A percentile compares a stretch with the other conserved stretches of the same genome.
phyloP scores from a whole-genome alignment of 2,113 vertebrate genomes.

The Acrocephalus kingi region DNA sequence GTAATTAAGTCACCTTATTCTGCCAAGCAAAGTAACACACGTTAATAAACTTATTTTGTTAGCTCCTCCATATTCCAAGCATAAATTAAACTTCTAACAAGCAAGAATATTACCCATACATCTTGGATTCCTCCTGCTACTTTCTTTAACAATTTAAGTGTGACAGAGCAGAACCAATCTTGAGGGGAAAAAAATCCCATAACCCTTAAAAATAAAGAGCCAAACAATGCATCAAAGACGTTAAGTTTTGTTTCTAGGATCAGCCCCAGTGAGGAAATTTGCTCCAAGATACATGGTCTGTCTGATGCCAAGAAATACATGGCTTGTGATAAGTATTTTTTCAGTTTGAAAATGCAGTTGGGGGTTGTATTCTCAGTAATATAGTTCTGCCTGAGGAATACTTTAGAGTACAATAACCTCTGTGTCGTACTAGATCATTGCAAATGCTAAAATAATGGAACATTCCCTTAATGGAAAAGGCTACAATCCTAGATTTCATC shows the following conservation, averaged over 20 bases:
- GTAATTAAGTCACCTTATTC: not conserved
- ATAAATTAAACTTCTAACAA: not conserved
- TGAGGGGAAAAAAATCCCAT: rapidly evolving
- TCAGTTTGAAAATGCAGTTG: not conserved
- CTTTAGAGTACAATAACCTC: not conserved
- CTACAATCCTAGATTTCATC: not conserved
- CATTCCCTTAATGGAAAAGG: not conserved
- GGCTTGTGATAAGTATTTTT: not conserved
- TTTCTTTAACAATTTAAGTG: not conserved
- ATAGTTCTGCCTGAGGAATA: not conserved
- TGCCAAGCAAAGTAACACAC: not conserved
- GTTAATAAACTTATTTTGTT: not conserved
- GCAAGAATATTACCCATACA: not conserved
- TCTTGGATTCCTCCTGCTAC: not conserved
- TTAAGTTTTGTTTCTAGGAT: not conserved
- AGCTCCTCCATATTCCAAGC: not conserved
- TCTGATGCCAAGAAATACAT: not conserved
- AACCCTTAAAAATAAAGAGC: not conserved
- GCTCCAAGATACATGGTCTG: not conserved
- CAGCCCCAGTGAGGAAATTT: not conserved
- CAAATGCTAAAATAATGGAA: not conserved
- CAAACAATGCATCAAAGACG: not conserved
- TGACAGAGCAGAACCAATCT: not conserved
- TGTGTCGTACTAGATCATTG: not conserved
- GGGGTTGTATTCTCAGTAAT: not conserved